Conservation (phyloP, 2,113 vertebrate species). For the Cnemophilus loriae region DNA sequence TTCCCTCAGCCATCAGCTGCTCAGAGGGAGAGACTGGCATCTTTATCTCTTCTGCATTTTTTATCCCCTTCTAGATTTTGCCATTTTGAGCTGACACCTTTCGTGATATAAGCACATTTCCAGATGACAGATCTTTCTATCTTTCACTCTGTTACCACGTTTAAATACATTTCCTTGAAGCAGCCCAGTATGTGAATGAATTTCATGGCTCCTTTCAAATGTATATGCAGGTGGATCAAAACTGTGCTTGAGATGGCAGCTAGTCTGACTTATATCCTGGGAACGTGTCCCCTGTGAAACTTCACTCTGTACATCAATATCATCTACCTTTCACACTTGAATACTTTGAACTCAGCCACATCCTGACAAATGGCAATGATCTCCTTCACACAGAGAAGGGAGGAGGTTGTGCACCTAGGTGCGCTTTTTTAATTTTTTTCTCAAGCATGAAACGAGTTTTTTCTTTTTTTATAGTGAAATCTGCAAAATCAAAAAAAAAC, state of each 20-base stretch:
- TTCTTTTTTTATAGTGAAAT: background rate
- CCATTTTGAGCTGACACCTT: background rate
- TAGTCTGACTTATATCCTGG: background rate
- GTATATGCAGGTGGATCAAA: background rate
- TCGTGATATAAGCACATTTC: background rate
- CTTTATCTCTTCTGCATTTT: background rate
- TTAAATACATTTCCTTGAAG: constrained; percentile 10
- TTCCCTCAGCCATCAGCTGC: background rate
- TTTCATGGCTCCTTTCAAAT: constrained; percentile 10
- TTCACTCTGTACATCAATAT: background rate
- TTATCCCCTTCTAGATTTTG: background rate
- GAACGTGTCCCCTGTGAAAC: background rate
- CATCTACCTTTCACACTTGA: background rate
- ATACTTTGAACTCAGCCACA: background rate
- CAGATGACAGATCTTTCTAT: background rate
- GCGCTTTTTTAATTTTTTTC: background rate
- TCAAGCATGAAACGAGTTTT: background rate
- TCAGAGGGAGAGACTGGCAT: background rate
- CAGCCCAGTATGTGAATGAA: background rate
- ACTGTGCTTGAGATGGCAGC: background rate
- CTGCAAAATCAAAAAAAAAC: background rate
- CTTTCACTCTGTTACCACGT: background rate
- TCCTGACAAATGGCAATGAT: background rate
- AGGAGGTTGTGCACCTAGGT: background rate
- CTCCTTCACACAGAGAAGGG: background rate